Conservation (phyloP, 2,113 vertebrate species). For the Takifugu bimaculatus region DNA sequence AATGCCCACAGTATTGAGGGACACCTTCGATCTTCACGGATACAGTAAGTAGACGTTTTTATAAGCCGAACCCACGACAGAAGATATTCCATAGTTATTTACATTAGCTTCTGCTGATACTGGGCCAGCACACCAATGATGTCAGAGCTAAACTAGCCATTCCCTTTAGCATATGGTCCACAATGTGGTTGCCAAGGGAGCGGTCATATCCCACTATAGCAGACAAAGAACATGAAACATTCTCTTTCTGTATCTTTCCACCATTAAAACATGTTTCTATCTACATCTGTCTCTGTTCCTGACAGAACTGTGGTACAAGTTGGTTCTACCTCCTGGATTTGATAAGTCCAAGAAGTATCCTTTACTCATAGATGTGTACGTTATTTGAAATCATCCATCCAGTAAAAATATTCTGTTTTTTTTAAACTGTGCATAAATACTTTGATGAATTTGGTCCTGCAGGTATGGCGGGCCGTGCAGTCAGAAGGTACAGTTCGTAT, state of each 20-base stretch:
- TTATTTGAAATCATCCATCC: conserved; percentile 25
- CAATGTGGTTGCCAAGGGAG: too few species aligned
- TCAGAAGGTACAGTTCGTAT: conserved; percentile 82
- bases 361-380: conserved; percentile 93
- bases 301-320: conserved; percentile 90
- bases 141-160: too few species aligned
- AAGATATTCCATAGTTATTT: not conserved
- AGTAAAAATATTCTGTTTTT: not conserved
- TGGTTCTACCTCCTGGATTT: conserved; percentile 91
- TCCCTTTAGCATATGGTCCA: too few species aligned
- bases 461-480: conserved; percentile 96
- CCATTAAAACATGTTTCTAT: not conserved
- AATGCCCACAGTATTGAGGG: conserved; percentile 79
- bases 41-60: conserved; percentile 73
- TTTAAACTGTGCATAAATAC: not conserved
- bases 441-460: not conserved
- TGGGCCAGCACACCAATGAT: too few species aligned
- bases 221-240: too few species aligned
- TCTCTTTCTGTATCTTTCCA: too few species aligned
- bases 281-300: conserved; percentile 11
- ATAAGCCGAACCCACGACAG: not conserved
- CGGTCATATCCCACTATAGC: too few species aligned
- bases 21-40: conserved; percentile 59
- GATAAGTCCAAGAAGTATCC: conserved; percentile 89
- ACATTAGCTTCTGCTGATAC: not conserved